These are phyloP conservation scores for Philonicus albiceps DNA, from an alignment of 2,888 invertebrate species.

Conservation along the genomic window DNA sequence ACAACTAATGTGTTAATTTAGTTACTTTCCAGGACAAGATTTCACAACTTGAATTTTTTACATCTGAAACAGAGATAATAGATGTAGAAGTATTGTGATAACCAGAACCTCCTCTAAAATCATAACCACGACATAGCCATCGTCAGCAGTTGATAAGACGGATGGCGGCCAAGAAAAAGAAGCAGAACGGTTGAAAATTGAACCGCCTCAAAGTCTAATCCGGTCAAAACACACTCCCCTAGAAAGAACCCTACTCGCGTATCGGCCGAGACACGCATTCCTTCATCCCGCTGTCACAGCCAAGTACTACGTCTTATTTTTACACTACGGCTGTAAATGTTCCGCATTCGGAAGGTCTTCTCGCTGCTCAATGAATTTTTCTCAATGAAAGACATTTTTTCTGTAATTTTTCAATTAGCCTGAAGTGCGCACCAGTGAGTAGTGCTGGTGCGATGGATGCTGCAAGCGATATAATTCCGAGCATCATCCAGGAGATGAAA, in stretches of 20 bases:
- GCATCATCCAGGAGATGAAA: background rate
- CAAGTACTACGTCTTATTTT: background rate
- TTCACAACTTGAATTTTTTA: background rate
- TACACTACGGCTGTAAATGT: slow-evolving; percentile 3
- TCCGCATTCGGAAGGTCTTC: slow-evolving; percentile 26
- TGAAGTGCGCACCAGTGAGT: slow-evolving; percentile 21
- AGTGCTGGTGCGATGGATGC: background rate
- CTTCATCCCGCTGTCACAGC: background rate
- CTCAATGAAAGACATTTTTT: slow-evolving; percentile 31
- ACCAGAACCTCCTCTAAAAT: background rate
- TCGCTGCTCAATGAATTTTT: slow-evolving; percentile 32
- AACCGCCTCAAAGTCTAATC: background rate
- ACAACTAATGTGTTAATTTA: background rate
- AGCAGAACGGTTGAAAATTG: background rate
- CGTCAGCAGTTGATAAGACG: background rate
- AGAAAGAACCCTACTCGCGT: background rate
- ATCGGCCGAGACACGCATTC: background rate
- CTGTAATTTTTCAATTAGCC: slow-evolving; percentile 33
- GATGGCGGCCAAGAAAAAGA: background rate
- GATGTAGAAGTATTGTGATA: background rate
- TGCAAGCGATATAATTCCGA: background rate
- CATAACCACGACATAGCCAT: background rate
- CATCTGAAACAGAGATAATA: background rate
- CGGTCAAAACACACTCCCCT: background rate
- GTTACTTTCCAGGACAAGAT: background rate